Conservation (phyloP, 2,797 vertebrate genomes). For the Gambelia wislizenii region DNA sequence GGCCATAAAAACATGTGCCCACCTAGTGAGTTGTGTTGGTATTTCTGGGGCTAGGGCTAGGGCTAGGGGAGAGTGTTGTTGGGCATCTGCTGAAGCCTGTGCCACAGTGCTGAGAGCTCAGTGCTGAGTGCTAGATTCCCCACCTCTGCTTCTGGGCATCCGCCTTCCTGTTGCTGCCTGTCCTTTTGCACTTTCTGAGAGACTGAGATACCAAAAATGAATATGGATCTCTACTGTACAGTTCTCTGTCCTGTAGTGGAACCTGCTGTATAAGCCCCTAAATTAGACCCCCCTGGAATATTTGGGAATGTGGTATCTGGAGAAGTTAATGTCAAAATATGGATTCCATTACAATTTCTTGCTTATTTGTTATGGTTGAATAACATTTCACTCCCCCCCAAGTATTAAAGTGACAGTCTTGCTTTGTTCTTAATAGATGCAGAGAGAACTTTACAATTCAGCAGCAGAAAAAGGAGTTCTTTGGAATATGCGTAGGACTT, state of each 20-base stretch:
- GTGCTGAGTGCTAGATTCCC: too few species aligned
- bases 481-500: not conserved
- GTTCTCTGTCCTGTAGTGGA: not conserved
- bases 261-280: not conserved
- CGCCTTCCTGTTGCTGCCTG: too few species aligned
- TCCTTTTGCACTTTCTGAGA: not conserved
- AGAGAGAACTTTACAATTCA: not conserved
- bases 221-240: not conserved
- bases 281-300: not conserved
- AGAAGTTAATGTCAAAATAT: not conserved
- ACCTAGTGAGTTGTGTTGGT: not conserved
- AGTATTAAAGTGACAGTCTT: not conserved
- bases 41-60: not conserved
- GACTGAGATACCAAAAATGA: too few species aligned
- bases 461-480: not conserved
- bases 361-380: not conserved
- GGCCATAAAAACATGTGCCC: too few species aligned
- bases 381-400: rapidly evolving
- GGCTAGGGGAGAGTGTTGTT: not conserved
- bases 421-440: slow-evolving; percentile 9
- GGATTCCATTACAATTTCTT: slow-evolving; percentile 18
- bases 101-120: too few species aligned
- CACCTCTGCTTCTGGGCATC: not conserved
- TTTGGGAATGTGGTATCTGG: not conserved
- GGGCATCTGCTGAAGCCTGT: not conserved